A percentile compares a stretch with the other conserved stretches of the same genome.
These are phyloP conservation scores for Aldrovandia affinis DNA, from an alignment of 2,797 vertebrate genomes.

Conservation along the genomic window DNA sequence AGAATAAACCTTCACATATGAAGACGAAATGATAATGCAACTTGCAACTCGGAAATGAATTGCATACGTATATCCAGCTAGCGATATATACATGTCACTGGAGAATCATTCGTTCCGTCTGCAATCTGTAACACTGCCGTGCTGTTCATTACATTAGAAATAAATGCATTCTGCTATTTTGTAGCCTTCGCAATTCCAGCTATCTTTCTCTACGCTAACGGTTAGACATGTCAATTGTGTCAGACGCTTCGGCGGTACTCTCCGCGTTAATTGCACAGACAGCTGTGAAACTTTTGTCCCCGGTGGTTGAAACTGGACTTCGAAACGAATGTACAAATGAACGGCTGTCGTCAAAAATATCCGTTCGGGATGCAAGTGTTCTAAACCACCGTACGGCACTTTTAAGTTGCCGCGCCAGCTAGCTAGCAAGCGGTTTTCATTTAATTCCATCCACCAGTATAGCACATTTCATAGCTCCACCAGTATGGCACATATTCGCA, in stretches of 20 bases:
- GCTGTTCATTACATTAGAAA: neutral
- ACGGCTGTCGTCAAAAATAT: slow-evolving; percentile 29
- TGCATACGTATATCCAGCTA: neutral
- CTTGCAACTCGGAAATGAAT: neutral
- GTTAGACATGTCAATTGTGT: neutral
- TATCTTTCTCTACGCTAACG: neutral
- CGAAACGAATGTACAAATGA: slow-evolving; percentile 15
- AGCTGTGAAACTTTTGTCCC: slow-evolving; percentile 9
- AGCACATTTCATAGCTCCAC: neutral
- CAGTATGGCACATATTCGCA: slow-evolving; percentile 7
- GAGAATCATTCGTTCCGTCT: neutral
- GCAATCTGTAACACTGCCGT: neutral
- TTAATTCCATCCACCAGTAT: no score
- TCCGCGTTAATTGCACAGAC: neutral
- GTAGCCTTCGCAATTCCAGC: neutral
- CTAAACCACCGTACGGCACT: neutral
- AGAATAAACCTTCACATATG: neutral
- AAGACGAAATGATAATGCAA: neutral
- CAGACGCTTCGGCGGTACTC: neutral
- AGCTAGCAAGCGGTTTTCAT: neutral
- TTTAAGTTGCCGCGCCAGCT: slow-evolving; percentile 10
- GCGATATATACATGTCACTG: neutral
- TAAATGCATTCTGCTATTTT: neutral
- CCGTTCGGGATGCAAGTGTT: neutral
- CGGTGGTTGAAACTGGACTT: neutral